Base-by-base conservation (phyloP, 2,797 vertebrate genomes). In the Threskiornis aethiopicus region DNA sequence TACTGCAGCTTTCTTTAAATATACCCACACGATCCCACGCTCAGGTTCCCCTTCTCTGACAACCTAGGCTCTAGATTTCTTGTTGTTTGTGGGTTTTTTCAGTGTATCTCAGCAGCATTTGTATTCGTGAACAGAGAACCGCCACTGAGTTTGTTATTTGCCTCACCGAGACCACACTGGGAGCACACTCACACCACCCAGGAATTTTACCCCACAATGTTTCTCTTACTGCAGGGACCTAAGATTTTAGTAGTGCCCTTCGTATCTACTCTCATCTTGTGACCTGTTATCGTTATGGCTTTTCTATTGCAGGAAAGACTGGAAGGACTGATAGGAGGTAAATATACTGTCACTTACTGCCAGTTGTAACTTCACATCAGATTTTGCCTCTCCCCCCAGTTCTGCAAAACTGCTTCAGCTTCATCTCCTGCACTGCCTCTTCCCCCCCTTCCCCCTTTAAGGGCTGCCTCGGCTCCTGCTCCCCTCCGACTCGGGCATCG, bases 11-110 rank as follows among this genome's bases (percentile, higher is more conserved):
- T 42, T 17, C 84, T 52, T 41, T 69, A 71, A 82, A 57, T 2
- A 70, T 0, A 58, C 10, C 42, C 6, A 14, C 33, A 31, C 0
- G 0, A 78, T 22, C 29, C 46, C 47, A 8, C 4, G 37, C 55
- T 52, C 57, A 49, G 8, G 29, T 49, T n/a, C 31, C 65, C 71
- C 62, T 82, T 35, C 42, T 49, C 67, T 66, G 55, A 19, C 55
- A 86, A 29, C 9, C 25, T 6, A 6, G 20, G 25, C 33, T 72
- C 37, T n/a, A 2, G 10, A 47, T 24, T 18, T 54, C 62, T 42
- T 39, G 3, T 5, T 28, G 35, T 55, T 25, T 47, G 37, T 51
- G 35, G 25, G 5, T 3, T 13, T 6, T 87, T 75, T 20, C 55
- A 47, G 29, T 24, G 16, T 42, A 71, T 76, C 76, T 62, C 71